These are phyloP conservation scores for Mythimna lalbum DNA, from an alignment of 2,888 invertebrate genomes.

Conservation along the genomic window DNA sequence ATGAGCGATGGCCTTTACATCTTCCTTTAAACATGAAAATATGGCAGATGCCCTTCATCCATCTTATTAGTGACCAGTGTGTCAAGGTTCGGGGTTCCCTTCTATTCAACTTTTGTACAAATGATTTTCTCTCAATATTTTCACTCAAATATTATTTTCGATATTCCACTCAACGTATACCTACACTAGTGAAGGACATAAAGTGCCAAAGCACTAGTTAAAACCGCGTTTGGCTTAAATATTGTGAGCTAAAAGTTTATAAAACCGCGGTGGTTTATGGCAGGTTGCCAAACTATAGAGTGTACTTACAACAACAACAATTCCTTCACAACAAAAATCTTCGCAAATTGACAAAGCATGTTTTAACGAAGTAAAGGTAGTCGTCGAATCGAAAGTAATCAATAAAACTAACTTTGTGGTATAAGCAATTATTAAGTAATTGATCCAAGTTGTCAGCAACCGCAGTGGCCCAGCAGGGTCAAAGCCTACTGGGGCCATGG, in stretches of 20 bases:
- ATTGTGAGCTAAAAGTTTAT: conserved; percentile 30
- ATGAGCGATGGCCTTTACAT: conserved; percentile 70
- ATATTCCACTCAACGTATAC: not conserved
- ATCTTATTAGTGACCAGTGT: conserved; percentile 64
- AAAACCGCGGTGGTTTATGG: conserved; percentile 48
- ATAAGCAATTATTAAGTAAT: conserved; percentile 1
- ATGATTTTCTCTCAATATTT: not conserved
- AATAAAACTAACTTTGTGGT: not conserved
- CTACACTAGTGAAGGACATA: conserved; percentile 7
- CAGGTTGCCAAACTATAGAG: conserved; percentile 40
- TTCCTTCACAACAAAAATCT: conserved; percentile 17
- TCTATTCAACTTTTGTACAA: conserved; percentile 2
- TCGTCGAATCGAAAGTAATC: not conserved
- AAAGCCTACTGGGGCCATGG: too few relatives aligned
- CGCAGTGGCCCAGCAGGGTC: too few relatives aligned
- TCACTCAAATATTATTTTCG: conserved; percentile 4
- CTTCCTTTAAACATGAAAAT: conserved; percentile 63
- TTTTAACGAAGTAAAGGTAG: not conserved
- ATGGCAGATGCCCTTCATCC: conserved; percentile 63
- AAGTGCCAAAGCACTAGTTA: conserved; percentile 27
- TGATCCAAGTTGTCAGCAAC: too few relatives aligned
- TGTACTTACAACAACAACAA: conserved; percentile 6
- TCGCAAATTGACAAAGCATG: not conserved
- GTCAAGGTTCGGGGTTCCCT: conserved; percentile 29
- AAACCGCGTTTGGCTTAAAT: conserved; percentile 56